Percentiles rank a stretch among this genome's conserved stretches.
Conservation (phyloP, 2,113 vertebrate genomes). For the Pelodiscus sinensis region DNA sequence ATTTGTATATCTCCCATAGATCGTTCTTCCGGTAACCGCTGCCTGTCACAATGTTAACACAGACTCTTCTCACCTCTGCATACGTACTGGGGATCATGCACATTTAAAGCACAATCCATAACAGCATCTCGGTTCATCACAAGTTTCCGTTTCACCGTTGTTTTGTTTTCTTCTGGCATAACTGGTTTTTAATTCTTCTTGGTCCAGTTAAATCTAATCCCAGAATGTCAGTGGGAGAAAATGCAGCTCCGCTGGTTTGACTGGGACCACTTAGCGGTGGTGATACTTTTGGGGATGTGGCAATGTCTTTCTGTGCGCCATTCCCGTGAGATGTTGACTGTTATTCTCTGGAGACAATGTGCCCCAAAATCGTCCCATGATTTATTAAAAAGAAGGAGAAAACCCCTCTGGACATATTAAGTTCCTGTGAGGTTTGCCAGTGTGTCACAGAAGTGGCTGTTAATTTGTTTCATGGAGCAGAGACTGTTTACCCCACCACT, state of each 20-base stretch:
- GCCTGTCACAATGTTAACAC: neutral
- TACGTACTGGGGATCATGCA: fast-evolving
- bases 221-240: conserved; percentile 57
- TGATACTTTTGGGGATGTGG: no score
- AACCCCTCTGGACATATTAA: no score
- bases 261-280: no score
- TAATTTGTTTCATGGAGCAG: neutral
- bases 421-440: neutral
- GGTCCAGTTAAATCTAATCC: conserved; percentile 67
- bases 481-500: neutral
- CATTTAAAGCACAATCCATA: conserved; percentile 39
- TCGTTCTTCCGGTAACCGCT: neutral
- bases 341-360: conserved; percentile 50
- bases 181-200: conserved; percentile 73
- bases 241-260: conserved; percentile 34
- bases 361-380: conserved; percentile 65
- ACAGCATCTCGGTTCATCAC: conserved; percentile 43
- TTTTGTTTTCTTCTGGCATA: conserved; percentile 65
- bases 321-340: conserved; percentile 53
- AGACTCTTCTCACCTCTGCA: no score
- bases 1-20: neutral
- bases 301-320: conserved; percentile 29
- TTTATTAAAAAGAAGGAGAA: conserved; percentile 71
- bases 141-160: conserved; percentile 73
- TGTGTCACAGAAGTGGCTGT: no score